Percentiles rank a stretch among this genome's conserved stretches.
These are phyloP conservation scores for Loripinus fragilis DNA, from an alignment of 2,888 invertebrate genomes.

Conservation along the genomic window DNA sequence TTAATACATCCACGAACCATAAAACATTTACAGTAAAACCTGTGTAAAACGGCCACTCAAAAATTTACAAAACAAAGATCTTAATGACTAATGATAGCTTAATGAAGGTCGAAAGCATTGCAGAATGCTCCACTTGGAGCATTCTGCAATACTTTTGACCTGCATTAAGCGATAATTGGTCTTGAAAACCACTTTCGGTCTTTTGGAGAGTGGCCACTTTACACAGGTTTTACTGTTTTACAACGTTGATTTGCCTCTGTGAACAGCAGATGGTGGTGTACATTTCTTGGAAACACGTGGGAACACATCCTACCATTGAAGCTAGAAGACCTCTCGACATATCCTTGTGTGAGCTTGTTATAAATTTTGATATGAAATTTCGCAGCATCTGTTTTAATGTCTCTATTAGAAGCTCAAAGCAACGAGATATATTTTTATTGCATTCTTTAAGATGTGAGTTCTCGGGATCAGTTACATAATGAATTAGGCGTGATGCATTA, in stretches of 20 bases:
- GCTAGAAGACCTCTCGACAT: slow-evolving; percentile 13
- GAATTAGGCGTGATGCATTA: not conserved
- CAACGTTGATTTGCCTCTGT: slow-evolving; percentile 14
- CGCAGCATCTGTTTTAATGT: slow-evolving; percentile 20
- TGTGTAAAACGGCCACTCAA: no score
- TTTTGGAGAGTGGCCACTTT: no score
- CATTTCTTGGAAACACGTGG: slow-evolving; percentile 19
- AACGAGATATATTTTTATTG: slow-evolving; percentile 26
- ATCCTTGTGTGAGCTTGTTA: slow-evolving; percentile 12
- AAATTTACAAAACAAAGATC: no score
- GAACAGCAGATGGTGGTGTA: slow-evolving; percentile 15
- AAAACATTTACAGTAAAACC: slow-evolving; percentile 26
- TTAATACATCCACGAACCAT: slow-evolving; percentile 14
- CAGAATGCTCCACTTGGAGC: no score
- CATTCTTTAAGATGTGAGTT: slow-evolving; percentile 9
- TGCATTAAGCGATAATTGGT: no score
- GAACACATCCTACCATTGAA: not conserved
- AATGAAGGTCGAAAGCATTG: no score
- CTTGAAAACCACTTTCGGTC: no score
- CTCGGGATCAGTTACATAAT: slow-evolving; percentile 4
- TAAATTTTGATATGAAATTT: slow-evolving; percentile 14
- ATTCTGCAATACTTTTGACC: no score
- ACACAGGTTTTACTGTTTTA: no score
- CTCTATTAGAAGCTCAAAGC: slow-evolving; percentile 16
- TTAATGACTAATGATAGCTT: no score